Evolutionary conservation across 2,113 vertebrate genomes (phyloP), one percentile per base, ranked within the genome.

Genomic region (Lasiurus cinereus): DNA sequence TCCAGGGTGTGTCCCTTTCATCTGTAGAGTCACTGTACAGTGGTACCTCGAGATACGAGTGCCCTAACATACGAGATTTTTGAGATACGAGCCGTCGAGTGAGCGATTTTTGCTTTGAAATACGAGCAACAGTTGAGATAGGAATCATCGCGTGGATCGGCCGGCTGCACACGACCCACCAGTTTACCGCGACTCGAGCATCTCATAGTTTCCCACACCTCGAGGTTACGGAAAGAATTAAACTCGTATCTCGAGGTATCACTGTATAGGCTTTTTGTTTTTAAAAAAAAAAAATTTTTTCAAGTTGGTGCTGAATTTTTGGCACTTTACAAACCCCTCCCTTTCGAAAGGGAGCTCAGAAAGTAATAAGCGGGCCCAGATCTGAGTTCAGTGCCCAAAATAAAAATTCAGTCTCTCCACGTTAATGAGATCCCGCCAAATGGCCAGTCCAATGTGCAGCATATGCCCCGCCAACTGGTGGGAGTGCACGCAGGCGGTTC

Each of bases 401-500:
- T 72, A 97, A 97, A 97, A 76, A 97, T 92, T 85, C 95, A 39
- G 8, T 88, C 90, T 97, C 48, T 95, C 88, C 72, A 66, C 59
- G 97, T 96, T 97, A 96, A 97, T 96, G 70, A 70, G 15, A 54
- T 96, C 96, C 80, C 97, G 67, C 59, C 94, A 96, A 52, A 52
- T 95, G 90, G 85, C 91, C 97, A 96, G 95, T 90, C 46, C 92
- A 96, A 69, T 85, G 97, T 88, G 83, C 29, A 97, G 43, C 88
- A 96, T 95, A 97, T 96, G 95, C 39, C 96, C 85, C 96, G 97
- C 97, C 96, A 98, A 97, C 93, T 97, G 77, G 59, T 96, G 97
- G 82, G 54, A 93, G 93, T 98, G 96, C 96, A 77, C 85, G 92
- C 85, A 79, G 74, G 84, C 69, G 89, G 82, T 93, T 97, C 97